Evolutionary conservation across 2,888 invertebrate genomes (phyloP).

Genomic region (Macropis europaea): DNA sequence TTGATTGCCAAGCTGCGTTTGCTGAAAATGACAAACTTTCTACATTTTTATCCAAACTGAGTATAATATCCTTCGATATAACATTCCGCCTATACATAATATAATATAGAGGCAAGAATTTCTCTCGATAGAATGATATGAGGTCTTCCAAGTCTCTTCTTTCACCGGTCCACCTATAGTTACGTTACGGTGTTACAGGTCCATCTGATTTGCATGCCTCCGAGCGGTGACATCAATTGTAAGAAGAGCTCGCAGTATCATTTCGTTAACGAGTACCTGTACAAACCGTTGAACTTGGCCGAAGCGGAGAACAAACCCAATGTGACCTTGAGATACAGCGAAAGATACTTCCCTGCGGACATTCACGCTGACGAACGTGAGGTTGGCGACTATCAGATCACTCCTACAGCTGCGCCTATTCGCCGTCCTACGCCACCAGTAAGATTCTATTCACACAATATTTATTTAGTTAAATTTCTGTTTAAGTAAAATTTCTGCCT

Average conservation of each 20-base stretch:
- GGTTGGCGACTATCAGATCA: slow-evolving; percentile 71
- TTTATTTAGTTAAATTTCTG: not conserved
- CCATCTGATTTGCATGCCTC: slow-evolving; percentile 96
- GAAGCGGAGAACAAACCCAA: slow-evolving; percentile 91
- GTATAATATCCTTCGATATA: no score
- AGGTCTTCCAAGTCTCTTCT: no score
- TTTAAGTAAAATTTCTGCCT: no score
- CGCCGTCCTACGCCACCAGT: slow-evolving; percentile 69
- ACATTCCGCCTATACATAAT: no score
- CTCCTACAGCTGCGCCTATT: slow-evolving; percentile 68
- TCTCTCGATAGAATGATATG: no score
- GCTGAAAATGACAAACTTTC: no score
- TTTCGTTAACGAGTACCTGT: slow-evolving; percentile 95
- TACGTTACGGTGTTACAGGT: slow-evolving; percentile 82
- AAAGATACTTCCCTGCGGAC: slow-evolving; percentile 90
- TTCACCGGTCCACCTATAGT: not conserved
- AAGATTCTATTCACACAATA: slow-evolving; percentile 20
- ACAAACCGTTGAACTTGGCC: slow-evolving; percentile 92
- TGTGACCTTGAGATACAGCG: slow-evolving; percentile 88
- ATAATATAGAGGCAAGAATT: no score
- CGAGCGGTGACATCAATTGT: slow-evolving; percentile 93
- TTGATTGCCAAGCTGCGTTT: no score
- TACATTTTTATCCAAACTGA: no score
- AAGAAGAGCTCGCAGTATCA: slow-evolving; percentile 93
- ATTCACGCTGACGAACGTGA: slow-evolving; percentile 82